Percentiles rank a stretch among this genome's conserved stretches.
phyloP scores from a whole-genome alignment of 2,888 invertebrate species.

The Stenodema calcarata region DNA sequence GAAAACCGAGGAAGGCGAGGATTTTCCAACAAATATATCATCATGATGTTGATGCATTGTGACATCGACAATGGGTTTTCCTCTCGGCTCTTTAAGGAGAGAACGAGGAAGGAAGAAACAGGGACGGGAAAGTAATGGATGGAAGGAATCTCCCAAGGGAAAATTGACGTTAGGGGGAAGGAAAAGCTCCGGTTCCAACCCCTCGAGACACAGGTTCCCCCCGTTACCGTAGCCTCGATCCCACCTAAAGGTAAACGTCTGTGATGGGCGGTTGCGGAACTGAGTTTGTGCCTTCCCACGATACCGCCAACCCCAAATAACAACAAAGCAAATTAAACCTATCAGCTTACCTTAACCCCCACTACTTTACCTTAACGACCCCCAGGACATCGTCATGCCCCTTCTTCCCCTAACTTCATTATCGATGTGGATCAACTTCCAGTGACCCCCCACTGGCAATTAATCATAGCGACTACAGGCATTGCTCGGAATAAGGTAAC shows the following conservation, averaged over 20 bases:
- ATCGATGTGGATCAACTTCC: constrained; percentile 14
- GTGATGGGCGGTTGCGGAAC: background rate
- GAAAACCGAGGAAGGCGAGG: background rate
- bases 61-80: constrained; percentile 42
- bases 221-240: background rate
- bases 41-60: constrained; percentile 45
- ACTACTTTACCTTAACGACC: background rate
- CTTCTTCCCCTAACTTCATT: background rate
- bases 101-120: background rate
- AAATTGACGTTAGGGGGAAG: constrained; percentile 25
- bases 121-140: constrained; percentile 40
- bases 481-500: background rate
- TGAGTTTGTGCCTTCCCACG: background rate
- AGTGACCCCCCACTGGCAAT: background rate
- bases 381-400: background rate
- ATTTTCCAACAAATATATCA: constrained; percentile 39
- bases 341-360: constrained; percentile 15
- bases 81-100: background rate
- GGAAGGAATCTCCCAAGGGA: constrained; percentile 42
- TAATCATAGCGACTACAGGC: background rate
- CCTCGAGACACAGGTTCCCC: background rate
- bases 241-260: background rate
- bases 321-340: constrained; percentile 42
- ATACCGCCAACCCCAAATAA: constrained; percentile 26
- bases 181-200: constrained; percentile 17